Conservation (phyloP, 53 echinoderm and acorn worm genomes). For the Glandiceps talaboti region DNA sequence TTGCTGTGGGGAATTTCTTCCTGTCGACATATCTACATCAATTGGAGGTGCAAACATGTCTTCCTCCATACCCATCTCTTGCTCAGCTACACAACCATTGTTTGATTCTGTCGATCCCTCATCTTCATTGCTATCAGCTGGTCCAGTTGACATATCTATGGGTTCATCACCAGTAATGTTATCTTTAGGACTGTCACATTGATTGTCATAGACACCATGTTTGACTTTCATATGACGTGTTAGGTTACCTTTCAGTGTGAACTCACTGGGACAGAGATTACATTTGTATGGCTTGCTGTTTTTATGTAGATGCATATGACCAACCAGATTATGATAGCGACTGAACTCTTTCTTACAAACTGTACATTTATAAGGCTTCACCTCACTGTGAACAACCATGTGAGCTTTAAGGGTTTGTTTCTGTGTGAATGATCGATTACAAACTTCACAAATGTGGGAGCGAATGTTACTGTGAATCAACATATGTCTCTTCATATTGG, state of each 20-base stretch:
- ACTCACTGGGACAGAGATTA: slow-evolving; percentile 22
- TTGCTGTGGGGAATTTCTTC: not conserved
- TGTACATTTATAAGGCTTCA: slow-evolving; percentile 28
- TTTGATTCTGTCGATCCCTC: not conserved
- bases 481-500: slow-evolving; percentile 31
- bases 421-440: slow-evolving; percentile 28
- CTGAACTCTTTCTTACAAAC: slow-evolving; percentile 34
- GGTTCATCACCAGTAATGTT: not conserved
- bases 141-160: not conserved
- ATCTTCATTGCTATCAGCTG: too few species aligned
- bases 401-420: slow-evolving; percentile 37
- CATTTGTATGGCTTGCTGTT: slow-evolving; percentile 43
- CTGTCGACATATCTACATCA: not conserved
- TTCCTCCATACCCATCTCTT: not conserved
- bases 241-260: slow-evolving; percentile 33
- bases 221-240: slow-evolving; percentile 37
- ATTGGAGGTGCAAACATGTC: not conserved
- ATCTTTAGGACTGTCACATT: not conserved
- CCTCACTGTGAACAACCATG: slow-evolving; percentile 39
- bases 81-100: not conserved
- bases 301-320: slow-evolving; percentile 32
- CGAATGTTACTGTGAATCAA: slow-evolving; percentile 23
- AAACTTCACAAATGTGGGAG: slow-evolving; percentile 29
- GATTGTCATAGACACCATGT: slow-evolving; percentile 6
- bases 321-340: slow-evolving; percentile 28